These are phyloP conservation scores for Cichlasoma orientale DNA, from an alignment of 2,797 vertebrate species.

Conservation along the genomic window DNA sequence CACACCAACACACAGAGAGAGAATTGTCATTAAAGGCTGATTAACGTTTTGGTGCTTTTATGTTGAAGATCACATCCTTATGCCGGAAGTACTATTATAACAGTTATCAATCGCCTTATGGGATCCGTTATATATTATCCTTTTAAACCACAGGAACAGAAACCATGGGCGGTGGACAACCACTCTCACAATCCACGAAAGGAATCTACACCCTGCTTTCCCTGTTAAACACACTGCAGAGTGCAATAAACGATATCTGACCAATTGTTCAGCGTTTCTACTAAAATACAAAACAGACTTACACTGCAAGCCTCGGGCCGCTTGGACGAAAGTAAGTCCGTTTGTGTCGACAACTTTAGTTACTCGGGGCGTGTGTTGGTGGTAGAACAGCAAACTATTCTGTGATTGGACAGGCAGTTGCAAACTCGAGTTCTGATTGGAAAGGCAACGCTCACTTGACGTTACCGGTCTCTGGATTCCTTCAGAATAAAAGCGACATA, in stretches of 20 bases:
- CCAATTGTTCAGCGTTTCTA: neutral
- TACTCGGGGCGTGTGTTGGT: neutral
- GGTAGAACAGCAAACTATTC: neutral
- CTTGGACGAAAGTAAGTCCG: accelerated
- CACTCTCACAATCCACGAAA: slow-evolving; percentile 1
- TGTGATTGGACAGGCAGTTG: slow-evolving; percentile 30
- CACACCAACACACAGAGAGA: neutral
- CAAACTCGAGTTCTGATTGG: slow-evolving; percentile 34
- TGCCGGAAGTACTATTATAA: slow-evolving; percentile 1
- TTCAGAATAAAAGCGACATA: slow-evolving; percentile 48
- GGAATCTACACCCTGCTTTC: neutral
- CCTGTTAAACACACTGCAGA: neutral
- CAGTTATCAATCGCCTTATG: slow-evolving; percentile 9
- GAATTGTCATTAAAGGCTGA: no score
- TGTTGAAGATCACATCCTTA: slow-evolving; percentile 9
- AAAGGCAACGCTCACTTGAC: neutral
- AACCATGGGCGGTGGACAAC: neutral
- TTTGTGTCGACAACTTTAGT: neutral
- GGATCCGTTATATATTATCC: neutral
- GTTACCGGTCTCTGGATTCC: accelerated
- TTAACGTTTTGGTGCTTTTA: slow-evolving; percentile 26
- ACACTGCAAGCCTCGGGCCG: neutral
- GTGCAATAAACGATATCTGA: no score
- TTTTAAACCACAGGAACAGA: neutral
- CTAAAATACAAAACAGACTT: neutral